phyloP scores from a whole-genome alignment of 1,140 invertebrate species.

The Danaus melanippus region DNA sequence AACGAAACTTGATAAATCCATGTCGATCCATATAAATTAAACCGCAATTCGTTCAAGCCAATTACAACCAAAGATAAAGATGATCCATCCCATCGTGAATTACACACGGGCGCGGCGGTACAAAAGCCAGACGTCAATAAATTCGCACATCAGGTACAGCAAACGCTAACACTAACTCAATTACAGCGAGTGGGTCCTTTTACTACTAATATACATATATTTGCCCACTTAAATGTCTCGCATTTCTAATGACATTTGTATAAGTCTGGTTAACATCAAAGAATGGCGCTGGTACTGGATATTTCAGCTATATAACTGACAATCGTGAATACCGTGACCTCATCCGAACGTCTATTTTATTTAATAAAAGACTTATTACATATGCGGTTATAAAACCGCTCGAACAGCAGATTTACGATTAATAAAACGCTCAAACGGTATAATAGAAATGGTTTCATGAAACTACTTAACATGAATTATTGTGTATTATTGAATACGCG shows the following conservation, averaged over 20 bases:
- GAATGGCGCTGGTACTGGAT: conserved; percentile 8
- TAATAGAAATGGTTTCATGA: too few species aligned
- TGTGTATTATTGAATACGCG: too few species aligned
- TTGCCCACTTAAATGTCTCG: conserved; percentile 7
- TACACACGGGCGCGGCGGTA: neutral
- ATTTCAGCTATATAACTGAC: conserved; percentile 13
- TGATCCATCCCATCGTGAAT: too few species aligned
- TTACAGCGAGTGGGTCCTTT: conserved; percentile 15
- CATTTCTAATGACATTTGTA: conserved; percentile 18
- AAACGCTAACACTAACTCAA: conserved; percentile 10
- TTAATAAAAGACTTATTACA: too few species aligned
- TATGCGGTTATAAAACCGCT: too few species aligned
- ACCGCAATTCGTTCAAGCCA: too few species aligned
- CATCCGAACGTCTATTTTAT: neutral
- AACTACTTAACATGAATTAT: too few species aligned
- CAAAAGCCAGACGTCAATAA: neutral
- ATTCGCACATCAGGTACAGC: conserved; percentile 6
- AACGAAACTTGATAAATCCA: too few species aligned
- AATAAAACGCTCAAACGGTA: too few species aligned
- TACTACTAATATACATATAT: conserved; percentile 17
- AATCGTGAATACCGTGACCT: conserved; percentile 8
- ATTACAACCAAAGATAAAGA: too few species aligned
- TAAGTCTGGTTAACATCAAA: conserved; percentile 17
- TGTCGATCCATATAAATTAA: too few species aligned
- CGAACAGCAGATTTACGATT: too few species aligned